A percentile compares a stretch with the other conserved stretches of the same genome.
phyloP scores from a whole-genome alignment of 2,797 vertebrate species.

The Microctenopoma stevenorrisi region DNA sequence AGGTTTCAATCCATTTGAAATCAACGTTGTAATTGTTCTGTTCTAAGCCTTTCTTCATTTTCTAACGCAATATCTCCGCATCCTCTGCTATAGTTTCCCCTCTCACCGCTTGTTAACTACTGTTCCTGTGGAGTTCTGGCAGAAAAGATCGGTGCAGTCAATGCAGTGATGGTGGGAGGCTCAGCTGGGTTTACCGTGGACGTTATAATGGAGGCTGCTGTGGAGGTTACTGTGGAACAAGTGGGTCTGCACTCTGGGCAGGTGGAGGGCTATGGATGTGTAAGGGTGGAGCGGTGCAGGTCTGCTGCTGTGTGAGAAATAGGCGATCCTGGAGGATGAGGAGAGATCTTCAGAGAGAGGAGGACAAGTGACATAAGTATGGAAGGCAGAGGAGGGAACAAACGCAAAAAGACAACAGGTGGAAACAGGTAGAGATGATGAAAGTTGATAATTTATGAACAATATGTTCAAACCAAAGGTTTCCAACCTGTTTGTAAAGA shows the following conservation, averaged over 20 bases:
- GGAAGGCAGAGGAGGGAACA: not conserved
- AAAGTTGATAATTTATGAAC: no score
- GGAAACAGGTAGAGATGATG: not conserved
- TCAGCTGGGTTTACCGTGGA: slow-evolving; percentile 16
- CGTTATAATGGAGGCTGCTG: slow-evolving; percentile 2
- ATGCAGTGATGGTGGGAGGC: slow-evolving; percentile 36
- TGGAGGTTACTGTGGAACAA: not conserved
- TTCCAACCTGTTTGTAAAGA: not conserved
- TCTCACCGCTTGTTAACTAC: slow-evolving; percentile 11
- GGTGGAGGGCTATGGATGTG: slow-evolving; percentile 13
- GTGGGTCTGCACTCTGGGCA: slow-evolving; percentile 11
- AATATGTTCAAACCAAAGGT: not conserved
- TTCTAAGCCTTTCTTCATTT: not conserved
- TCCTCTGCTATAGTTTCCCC: not conserved
- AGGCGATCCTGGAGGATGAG: slow-evolving; percentile 50
- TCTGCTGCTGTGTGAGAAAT: slow-evolving; percentile 54
- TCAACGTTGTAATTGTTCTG: not conserved
- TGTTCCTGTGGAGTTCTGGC: slow-evolving; percentile 12
- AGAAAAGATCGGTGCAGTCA: slow-evolving; percentile 27
- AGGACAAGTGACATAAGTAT: not conserved
- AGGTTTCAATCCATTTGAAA: slow-evolving; percentile 22
- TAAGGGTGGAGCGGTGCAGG: slow-evolving; percentile 49
- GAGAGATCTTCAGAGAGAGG: slow-evolving; percentile 62
- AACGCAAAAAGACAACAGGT: not conserved
- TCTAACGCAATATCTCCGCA: not conserved